Percentiles rank a stretch among this genome's conserved stretches.
Conservation (phyloP, 2,888 invertebrate species). For the Nephrotoma appendiculata region DNA sequence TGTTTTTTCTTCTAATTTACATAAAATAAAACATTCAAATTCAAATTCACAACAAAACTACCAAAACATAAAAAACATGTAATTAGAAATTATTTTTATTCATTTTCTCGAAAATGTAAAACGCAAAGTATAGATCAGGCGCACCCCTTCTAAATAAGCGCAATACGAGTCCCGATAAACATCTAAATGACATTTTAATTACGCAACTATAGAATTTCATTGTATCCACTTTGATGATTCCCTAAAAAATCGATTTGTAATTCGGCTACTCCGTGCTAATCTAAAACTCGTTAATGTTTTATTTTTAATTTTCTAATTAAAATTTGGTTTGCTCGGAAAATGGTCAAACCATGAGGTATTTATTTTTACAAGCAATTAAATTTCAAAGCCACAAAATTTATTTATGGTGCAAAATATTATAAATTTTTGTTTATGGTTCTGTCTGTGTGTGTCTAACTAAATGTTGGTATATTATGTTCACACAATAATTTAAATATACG, state of each 20-base stretch:
- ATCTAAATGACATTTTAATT: neutral
- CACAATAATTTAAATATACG: neutral
- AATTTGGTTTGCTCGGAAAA: neutral
- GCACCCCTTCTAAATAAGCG: neutral
- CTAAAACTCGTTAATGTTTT: neutral
- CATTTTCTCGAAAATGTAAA: neutral
- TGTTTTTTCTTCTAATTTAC: no score
- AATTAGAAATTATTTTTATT: neutral
- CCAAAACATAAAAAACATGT: neutral
- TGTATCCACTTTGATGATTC: neutral
- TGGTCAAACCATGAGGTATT: neutral
- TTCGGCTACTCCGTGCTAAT: neutral
- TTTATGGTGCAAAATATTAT: neutral
- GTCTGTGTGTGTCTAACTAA: neutral
- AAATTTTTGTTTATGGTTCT: neutral
- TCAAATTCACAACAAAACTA: neutral
- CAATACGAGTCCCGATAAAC: neutral
- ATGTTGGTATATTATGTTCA: neutral
- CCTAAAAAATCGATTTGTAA: neutral
- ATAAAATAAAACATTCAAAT: no score
- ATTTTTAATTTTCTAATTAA: neutral
- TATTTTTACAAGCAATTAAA: neutral
- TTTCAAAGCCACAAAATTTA: neutral
- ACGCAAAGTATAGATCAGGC: neutral
- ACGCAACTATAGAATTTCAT: neutral